Percentiles rank a stretch among this genome's conserved stretches.
Evolutionary conservation across 2,888 invertebrate genomes (phyloP).

Genomic region (Campoplex capitator): DNA sequence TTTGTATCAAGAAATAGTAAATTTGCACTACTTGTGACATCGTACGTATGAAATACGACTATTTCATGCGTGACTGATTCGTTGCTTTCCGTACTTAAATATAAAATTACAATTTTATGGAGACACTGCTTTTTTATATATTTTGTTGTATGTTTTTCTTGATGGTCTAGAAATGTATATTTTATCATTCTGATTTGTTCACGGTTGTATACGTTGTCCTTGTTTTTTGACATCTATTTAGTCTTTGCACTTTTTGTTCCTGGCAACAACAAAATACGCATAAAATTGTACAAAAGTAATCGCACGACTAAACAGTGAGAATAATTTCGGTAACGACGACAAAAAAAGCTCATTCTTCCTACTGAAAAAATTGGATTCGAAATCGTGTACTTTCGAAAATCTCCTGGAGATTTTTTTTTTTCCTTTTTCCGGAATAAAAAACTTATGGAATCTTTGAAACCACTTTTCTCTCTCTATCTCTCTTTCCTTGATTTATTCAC

Average conservation of each 20-base stretch:
- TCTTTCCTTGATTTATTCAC: no score
- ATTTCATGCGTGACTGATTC: no score
- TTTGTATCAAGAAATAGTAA: background rate
- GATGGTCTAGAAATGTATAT: no score
- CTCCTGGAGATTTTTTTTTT: background rate
- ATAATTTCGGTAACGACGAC: background rate
- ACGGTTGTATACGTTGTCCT: background rate
- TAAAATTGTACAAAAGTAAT: background rate
- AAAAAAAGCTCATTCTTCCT: slow-evolving; percentile 18
- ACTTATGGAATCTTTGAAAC: background rate
- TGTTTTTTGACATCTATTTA: background rate
- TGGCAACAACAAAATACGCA: slow-evolving; percentile 5
- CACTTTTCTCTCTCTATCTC: background rate
- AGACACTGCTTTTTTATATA: no score
- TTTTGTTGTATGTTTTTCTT: no score
- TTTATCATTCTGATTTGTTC: no score
- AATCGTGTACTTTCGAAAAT: background rate
- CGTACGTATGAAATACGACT: no score
- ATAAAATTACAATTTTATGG: no score
- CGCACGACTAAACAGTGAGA: background rate
- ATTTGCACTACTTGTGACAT: no score
- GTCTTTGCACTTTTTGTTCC: background rate
- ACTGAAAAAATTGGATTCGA: background rate
- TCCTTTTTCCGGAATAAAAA: background rate
- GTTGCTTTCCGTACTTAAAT: no score